Base-by-base conservation (phyloP, 2,113 vertebrate species). In the Aythya baeri region DNA sequence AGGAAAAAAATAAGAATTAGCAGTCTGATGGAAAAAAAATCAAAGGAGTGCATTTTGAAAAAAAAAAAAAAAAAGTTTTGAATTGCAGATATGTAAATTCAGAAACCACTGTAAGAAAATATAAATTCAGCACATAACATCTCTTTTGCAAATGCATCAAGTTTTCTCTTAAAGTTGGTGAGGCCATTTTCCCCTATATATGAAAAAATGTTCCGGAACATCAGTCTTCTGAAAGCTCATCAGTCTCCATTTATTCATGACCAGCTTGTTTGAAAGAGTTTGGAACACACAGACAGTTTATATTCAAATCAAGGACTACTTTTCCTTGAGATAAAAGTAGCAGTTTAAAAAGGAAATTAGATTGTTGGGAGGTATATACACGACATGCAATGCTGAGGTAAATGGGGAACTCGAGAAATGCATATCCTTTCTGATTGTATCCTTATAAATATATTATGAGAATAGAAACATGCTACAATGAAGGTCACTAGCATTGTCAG, bases 241-340 rank as follows among this genome's bases (percentile, higher is more conserved):
- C 31, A 49, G 12, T 84, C 52, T 75, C 36, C 31, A 71, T 71
- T 79, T 83, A 62, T 46, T 78, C 18, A 32, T 71, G 36, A 81
- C 9, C 9, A 17, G 1, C 67, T 88, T 86, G 5, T 46, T 91
- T 74, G 68, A 78, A 88, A 55, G 38, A 54, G 12, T 74, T 83
- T 41, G 58, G 63, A 50, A 18, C 11, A 59, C 1, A 0, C 6
- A 27, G 8, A 23, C 0, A 0, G 16, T 68, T 79, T 82, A 41
- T 67, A 26, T 86, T 89, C 62, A 66, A 80, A 90, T 63, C 55
- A 81, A 63, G 50, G 43, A 23, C 21, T 83, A 43, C 21, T 77
- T 62, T 83, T 74, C 4, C 31, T 71, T 50, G 50, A 81, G 25
- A 71, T 3, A 36, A 76, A 89, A 74, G 46, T 13, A 58, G 25